Base-by-base conservation (phyloP, 1,140 invertebrate species). In the Eriosoma lanigerum region DNA sequence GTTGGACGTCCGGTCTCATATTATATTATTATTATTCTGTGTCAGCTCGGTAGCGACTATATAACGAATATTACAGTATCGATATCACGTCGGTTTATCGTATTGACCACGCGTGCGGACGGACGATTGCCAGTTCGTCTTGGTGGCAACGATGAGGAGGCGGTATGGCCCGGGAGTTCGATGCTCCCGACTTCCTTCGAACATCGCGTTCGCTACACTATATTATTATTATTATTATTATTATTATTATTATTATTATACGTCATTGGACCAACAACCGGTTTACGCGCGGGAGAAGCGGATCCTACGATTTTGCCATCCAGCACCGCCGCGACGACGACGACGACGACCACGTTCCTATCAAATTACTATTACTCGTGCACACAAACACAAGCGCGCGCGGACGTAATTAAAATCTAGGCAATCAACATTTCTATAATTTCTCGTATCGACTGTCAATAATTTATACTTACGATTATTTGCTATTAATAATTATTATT, bases 131-230 rank as follows among this genome's bases (percentile, higher is more conserved):
- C 50, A 29, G 26, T 46, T 52, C 70, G 29, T 56, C 15, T 70
- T 38, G 32, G 4, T 21, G 32, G 10, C n/a, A 1, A 48, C 52
- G 50, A 26, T 29, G 70, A 32, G 19, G 54, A 15, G 58, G 58
- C 70, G 72, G 50, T 38, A n/a, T n/a, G 72, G 72, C 26, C 52
- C 46, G 68, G 24, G 68, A 78, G 75, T 78, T 78, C 75, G 75
- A 78, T 78, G 75, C 75, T 78, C 75, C 54, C 75, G 54, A 78
- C 75, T 78, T 78, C 75, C 75, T 62, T 38, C 54, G 15, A 19
- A 52, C 29, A 17, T 12, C 48, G 50, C 44, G n/a, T 66, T 46
- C 64, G 32, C 32, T 10, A 66, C 62, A 38, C 62, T 19, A 1
- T 26, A 26, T 2, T n/a, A 21, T 64, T 38, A 38, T 62, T 64